Evolutionary conservation across 1,140 invertebrate genomes (phyloP).

Genomic region (Cylas formicarius): DNA sequence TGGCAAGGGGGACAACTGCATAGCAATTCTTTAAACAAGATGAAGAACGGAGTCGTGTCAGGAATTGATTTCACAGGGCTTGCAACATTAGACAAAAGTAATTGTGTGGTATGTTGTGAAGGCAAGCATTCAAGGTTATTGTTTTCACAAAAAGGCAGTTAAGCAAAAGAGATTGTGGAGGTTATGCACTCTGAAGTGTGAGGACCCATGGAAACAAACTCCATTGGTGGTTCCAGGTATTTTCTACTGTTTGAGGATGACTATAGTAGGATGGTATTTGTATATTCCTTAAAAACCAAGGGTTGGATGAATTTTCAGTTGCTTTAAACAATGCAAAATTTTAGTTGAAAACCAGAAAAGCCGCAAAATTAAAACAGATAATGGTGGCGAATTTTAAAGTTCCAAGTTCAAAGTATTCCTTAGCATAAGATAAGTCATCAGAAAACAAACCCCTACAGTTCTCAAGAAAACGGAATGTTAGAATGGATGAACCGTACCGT

Average conservation of each 20-base stretch:
- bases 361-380: slow-evolving; percentile 14
- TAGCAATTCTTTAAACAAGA: slow-evolving; percentile 18
- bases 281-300: slow-evolving; percentile 18
- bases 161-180: slow-evolving; percentile 24
- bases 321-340: slow-evolving; percentile 17
- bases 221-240: slow-evolving; percentile 38
- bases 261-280: slow-evolving; percentile 13
- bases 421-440: slow-evolving; percentile 13
- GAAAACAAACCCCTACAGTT: slow-evolving; percentile 7
- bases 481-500: slow-evolving; percentile 18
- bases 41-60: slow-evolving; percentile 20
- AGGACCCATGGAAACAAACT: slow-evolving; percentile 32
- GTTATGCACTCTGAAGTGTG: slow-evolving; percentile 34
- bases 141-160: slow-evolving; percentile 16
- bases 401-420: slow-evolving; percentile 10
- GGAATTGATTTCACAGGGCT: slow-evolving; percentile 13
- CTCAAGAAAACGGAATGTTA: slow-evolving; percentile 9
- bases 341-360: slow-evolving; percentile 14
- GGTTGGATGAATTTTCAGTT: slow-evolving; percentile 5
- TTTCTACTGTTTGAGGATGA: slow-evolving; percentile 24
- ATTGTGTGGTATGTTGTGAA: slow-evolving; percentile 27
- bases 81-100: slow-evolving; percentile 1
- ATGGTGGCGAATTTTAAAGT: slow-evolving; percentile 12
- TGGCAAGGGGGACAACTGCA: slow-evolving; percentile 31
- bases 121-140: slow-evolving; percentile 26